Percentiles rank a stretch among this genome's conserved stretches.
phyloP scores from a whole-genome alignment of 2,797 vertebrate genomes.

The Vespertilio murinus region DNA sequence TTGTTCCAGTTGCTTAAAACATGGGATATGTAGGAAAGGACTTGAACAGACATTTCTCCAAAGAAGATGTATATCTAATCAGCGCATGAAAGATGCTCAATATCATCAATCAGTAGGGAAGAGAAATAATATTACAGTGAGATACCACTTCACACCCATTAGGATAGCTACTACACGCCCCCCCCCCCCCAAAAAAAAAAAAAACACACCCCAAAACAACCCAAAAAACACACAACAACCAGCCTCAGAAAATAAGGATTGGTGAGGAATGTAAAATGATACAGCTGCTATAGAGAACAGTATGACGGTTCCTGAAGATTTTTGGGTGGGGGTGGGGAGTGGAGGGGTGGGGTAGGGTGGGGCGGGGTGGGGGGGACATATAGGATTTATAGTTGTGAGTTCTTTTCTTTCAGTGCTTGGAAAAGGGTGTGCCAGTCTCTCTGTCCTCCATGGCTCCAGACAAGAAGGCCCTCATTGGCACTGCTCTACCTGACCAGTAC shows the following conservation, averaged over 20 bases:
- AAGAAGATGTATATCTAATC: background rate
- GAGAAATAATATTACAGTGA: background rate
- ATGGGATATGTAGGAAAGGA: background rate
- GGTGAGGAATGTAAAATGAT: background rate
- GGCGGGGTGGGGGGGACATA: too few relatives aligned
- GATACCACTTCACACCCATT: background rate
- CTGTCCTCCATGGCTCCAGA: background rate
- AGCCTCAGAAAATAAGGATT: background rate
- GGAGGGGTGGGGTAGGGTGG: rapidly evolving
- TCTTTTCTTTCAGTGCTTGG: background rate
- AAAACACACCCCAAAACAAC: too few relatives aligned
- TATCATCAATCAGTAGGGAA: background rate
- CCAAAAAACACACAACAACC: too few relatives aligned
- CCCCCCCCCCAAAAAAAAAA: background rate
- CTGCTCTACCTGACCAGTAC: background rate
- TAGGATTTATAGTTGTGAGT: background rate
- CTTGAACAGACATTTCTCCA: background rate
- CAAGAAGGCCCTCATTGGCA: background rate
- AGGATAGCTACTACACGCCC: background rate
- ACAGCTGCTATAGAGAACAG: background rate
- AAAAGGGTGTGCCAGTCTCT: background rate
- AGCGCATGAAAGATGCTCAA: background rate
- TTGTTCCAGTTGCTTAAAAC: background rate
- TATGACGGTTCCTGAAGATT: background rate
- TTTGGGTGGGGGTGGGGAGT: too few relatives aligned